A percentile compares a stretch with the other conserved stretches of the same genome.
Evolutionary conservation across 1,140 invertebrate species (phyloP).

Genomic region (Harlomillsia oculata): DNA sequence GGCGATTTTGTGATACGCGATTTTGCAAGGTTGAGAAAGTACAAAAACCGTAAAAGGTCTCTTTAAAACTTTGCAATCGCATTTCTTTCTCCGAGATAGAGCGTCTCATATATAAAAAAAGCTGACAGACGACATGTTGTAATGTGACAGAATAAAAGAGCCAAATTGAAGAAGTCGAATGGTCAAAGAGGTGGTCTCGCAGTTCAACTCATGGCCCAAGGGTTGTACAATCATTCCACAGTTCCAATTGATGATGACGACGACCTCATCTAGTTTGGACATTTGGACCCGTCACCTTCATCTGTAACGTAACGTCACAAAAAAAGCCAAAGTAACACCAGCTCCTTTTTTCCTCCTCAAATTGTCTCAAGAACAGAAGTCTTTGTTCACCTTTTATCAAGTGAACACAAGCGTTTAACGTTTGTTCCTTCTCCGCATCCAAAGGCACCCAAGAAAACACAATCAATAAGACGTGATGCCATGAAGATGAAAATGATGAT

Average conservation of each 20-base stretch:
- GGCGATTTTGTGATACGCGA: background rate
- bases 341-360: background rate
- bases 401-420: background rate
- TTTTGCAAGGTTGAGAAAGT: too few species aligned
- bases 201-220: slow-evolving; percentile 51
- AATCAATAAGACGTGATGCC: too few species aligned
- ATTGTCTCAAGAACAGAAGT: too few species aligned
- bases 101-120: slow-evolving; percentile 9
- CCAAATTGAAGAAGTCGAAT: slow-evolving; percentile 55
- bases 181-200: slow-evolving; percentile 47
- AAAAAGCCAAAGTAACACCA: background rate
- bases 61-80: background rate
- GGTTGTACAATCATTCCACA: slow-evolving; percentile 51
- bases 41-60: background rate
- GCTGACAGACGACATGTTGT: slow-evolving; percentile 8
- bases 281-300: background rate
- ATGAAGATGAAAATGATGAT: too few species aligned
- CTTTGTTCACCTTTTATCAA: too few species aligned
- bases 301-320: background rate
- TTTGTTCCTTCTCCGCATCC: too few species aligned
- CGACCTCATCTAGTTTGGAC: slow-evolving; percentile 15
- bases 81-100: too few species aligned
- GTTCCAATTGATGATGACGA: slow-evolving; percentile 40
- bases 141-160: slow-evolving; percentile 51
- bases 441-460: too few species aligned